Conservation (phyloP, 1,140 invertebrate species). For the Drosophila carrolli region DNA sequence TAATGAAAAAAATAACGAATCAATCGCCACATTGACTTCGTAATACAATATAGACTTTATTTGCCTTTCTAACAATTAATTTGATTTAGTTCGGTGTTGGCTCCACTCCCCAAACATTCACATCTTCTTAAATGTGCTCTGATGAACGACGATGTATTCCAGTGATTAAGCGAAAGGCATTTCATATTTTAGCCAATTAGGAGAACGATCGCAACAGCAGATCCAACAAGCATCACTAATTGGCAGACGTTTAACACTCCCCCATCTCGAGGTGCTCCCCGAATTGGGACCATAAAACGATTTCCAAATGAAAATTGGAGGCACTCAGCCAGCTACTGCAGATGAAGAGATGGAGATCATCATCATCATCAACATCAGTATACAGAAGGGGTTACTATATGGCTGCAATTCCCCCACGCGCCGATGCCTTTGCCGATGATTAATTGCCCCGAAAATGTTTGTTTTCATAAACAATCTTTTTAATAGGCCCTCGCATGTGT, state of each 20-base stretch:
- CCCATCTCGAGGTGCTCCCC: not conserved
- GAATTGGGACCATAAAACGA: slow-evolving; percentile 34
- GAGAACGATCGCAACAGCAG: slow-evolving; percentile 46
- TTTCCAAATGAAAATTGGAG: slow-evolving; percentile 58
- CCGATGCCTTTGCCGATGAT: slow-evolving; percentile 60
- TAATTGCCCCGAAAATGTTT: slow-evolving; percentile 77
- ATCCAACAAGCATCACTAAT: slow-evolving; percentile 66
- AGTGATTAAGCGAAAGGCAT: slow-evolving; percentile 55
- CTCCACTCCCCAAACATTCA: not conserved
- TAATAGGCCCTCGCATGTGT: slow-evolving; percentile 69
- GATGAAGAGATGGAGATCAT: slow-evolving; percentile 54
- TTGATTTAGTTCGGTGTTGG: too few species aligned
- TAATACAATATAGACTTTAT: too few species aligned
- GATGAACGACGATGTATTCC: slow-evolving; percentile 45
- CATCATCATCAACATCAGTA: slow-evolving; percentile 38
- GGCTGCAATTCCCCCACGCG: slow-evolving; percentile 62
- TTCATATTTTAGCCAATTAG: slow-evolving; percentile 80
- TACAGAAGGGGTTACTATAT: slow-evolving; percentile 23
- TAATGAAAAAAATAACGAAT: too few species aligned
- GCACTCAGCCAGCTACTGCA: slow-evolving; percentile 49
- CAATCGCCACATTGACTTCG: too few species aligned
- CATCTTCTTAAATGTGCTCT: not conserved
- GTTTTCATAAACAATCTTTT: slow-evolving; percentile 84
- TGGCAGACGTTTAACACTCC: slow-evolving; percentile 78
- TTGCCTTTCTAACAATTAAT: too few species aligned